These are phyloP conservation scores for Ephestia elutella DNA, from an alignment of 1,140 invertebrate genomes.

Conservation along the genomic window DNA sequence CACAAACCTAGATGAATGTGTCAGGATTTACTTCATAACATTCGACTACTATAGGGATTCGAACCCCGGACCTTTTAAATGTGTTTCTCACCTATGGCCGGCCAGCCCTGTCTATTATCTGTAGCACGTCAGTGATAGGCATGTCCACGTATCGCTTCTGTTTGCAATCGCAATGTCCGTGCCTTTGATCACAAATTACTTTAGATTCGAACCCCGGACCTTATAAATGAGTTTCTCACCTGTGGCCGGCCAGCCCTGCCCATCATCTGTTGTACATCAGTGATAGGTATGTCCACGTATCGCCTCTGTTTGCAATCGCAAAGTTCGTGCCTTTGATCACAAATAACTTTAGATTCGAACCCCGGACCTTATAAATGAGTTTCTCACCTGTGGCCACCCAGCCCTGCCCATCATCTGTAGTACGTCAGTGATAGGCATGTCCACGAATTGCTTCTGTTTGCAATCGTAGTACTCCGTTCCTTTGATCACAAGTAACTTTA, in stretches of 20 bases:
- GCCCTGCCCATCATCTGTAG: slow-evolving; percentile 99
- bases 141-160: slow-evolving; percentile 98
- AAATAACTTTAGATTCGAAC: no score
- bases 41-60: no score
- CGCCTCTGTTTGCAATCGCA: slow-evolving; percentile 97
- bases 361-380: no score
- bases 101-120: slow-evolving; percentile 99
- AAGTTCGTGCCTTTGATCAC: slow-evolving; percentile 95
- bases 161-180: slow-evolving; percentile 99
- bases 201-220: no score
- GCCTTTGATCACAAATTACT: slow-evolving; percentile 76
- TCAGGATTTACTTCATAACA: no score
- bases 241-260: slow-evolving; percentile 96
- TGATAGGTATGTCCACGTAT: slow-evolving; percentile 99
- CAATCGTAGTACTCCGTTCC: slow-evolving; percentile 99
- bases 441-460: slow-evolving; percentile 96
- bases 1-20: no score
- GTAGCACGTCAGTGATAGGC: slow-evolving; percentile 98
- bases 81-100: slow-evolving; percentile 79
- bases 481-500: slow-evolving; percentile 52
- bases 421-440: slow-evolving; percentile 99
- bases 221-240: slow-evolving; percentile 17
- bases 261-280: slow-evolving; percentile 99
- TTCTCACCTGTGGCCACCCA: slow-evolving; percentile 84
- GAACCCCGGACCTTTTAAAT: no score